Base-by-base conservation (phyloP, 2,113 vertebrate species). In the Sylvietta virens region DNA sequence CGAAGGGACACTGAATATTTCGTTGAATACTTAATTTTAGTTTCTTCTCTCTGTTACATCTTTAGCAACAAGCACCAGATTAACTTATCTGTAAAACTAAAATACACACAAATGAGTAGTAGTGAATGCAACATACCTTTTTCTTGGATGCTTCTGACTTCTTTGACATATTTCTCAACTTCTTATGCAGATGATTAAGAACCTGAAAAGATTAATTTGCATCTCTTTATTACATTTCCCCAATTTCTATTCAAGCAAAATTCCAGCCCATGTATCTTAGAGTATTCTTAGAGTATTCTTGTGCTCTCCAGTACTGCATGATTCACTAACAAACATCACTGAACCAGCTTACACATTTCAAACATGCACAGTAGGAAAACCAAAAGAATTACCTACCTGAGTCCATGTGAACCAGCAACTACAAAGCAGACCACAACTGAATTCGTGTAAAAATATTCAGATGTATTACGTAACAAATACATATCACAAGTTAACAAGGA, bases 111-210 rank as follows among this genome's bases (percentile, higher is more conserved):
- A 76, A 40, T 20, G 58, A n/a, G 19, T 50, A 27, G 35, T 53
- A 86, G 65, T n/a, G 58, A 94, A 87, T 86, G 31, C 15, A 80
- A 21, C 35, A 85, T 98, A 99, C 99, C 99, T 99, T 99, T 97
- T 99, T 99, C 98, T 99, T 99, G 35, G 99, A 99, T 7, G 98
- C 98, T 96, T 99, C 99, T 77, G 99, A 99, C 96, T 99, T 99
- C 98, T 99, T 99, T 72, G 99, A 99, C 97, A 99, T 98, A 86
- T 99, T 99, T 98, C 98, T 99, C 88, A 99, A 96, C 82, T 99
- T 99, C 98, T 99, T 99, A 93, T 99, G 99, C 94, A 99, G 96
- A 94, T 99, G 99, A 94, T 98, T 99, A 96, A 99, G 98, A 89
- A 99, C 99, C 99, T 99, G 97, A 66, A 98, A 98, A 96, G 86